Conservation (phyloP, 2,113 vertebrate species). For the Eclectus roratus region DNA sequence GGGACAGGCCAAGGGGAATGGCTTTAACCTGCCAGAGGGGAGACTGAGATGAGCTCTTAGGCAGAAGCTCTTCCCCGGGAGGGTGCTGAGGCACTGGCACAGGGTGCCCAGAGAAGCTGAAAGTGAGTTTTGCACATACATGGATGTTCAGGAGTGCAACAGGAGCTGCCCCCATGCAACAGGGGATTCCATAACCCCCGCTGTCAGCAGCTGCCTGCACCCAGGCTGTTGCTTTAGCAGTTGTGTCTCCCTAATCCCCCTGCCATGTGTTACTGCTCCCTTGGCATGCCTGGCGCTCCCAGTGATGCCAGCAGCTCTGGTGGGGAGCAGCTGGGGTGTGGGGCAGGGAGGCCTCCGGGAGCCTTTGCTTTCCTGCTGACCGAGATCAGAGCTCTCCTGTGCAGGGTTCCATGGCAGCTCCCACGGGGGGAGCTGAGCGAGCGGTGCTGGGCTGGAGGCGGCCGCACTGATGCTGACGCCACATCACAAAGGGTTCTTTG, state of each 20-base stretch:
- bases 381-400: not conserved
- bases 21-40: too few species aligned
- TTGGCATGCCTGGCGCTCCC: not conserved
- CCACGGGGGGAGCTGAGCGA: not conserved
- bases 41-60: not conserved
- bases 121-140: not conserved
- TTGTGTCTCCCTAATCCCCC: conserved; percentile 37
- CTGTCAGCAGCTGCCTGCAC: conserved; percentile 49
- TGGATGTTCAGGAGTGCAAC: not conserved
- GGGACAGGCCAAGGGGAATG: too few species aligned
- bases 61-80: not conserved
- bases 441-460: not conserved
- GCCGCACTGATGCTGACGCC: not conserved
- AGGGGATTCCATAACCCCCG: conserved; percentile 42
- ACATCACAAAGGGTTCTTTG: not conserved
- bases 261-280: not conserved
- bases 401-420: not conserved
- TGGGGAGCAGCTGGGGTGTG: not conserved
- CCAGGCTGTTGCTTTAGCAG: conserved; percentile 17
- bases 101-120: not conserved
- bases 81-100: not conserved
- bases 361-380: not conserved
- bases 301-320: not conserved
- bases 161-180: conserved; percentile 16
- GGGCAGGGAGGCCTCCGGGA: not conserved